Base-by-base conservation (phyloP, 2,888 invertebrate genomes). In the Hyppa rectilinea region DNA sequence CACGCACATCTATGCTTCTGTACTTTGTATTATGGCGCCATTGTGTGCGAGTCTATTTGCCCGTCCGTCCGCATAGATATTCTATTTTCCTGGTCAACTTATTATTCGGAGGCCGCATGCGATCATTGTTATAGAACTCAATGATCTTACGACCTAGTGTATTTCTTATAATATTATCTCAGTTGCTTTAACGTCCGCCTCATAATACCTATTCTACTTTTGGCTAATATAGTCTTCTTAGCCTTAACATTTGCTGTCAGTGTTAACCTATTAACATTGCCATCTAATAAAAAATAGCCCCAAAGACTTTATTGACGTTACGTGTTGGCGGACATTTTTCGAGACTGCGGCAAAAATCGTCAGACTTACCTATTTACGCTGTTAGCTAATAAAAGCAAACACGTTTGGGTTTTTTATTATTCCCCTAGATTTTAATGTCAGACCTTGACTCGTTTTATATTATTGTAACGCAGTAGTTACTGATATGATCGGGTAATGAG, bases 171-270 rank as follows among this genome's bases (percentile, higher is more conserved):
- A 17, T 36, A 71, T 49, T 3, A 34, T 66, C 29, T 63, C 20
- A 17, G 60, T 58, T 61, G 14, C 2, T 55, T 49, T 31, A 52
- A 31, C 31, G 49, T 66, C 47, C 7, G 20, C 20, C 14, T 29
- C 23, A 20, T 36, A 20, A n/a, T n/a, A n/a, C n/a, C n/a, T 76
- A 58, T 69, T 59, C 34, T 49, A 29, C 29, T 60, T 67, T 62
- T 68, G 36, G 29, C 56, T 74, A 47, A 50, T 62, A 52, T 50
- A 59, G 64, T 67, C 61, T 69, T 49, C 49, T 47, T 45, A 69
- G 63, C 86, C 83, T 85, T 87, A 82, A 82, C 75, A 83, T 87
- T 84, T 59, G 64, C 55, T 75, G 76, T 50, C 55, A 61, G 58
- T 29, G 38, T 64, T 53, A 74, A 59, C 59, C n/a, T 69, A 64